Evolutionary conservation across 2,797 vertebrate genomes (phyloP).

Genomic region (Acanthurus lineatus): DNA sequence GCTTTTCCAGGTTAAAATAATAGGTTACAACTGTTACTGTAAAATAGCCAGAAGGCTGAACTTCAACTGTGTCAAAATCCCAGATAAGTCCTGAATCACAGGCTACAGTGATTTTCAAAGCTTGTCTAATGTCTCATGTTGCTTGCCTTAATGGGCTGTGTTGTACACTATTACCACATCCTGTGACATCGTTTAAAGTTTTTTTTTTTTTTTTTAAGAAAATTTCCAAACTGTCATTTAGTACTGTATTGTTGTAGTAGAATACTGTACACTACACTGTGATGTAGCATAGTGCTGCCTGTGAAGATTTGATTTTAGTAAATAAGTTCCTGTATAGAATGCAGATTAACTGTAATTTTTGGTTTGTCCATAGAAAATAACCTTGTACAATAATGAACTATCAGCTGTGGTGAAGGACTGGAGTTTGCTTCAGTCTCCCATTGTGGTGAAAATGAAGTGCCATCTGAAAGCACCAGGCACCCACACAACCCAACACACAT

Average conservation of each 20-base stretch:
- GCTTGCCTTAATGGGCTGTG: no score
- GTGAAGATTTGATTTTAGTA: background rate
- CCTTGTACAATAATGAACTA: background rate
- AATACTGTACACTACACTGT: background rate
- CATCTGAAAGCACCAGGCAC: slow-evolving; percentile 43
- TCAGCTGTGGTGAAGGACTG: background rate
- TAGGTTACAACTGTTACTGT: background rate
- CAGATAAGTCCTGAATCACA: slow-evolving; percentile 4
- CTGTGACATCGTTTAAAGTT: background rate
- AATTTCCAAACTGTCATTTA: no score
- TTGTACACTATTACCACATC: background rate
- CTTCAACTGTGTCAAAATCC: slow-evolving; percentile 1
- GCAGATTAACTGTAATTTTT: background rate
- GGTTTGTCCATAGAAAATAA: background rate
- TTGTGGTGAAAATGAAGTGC: slow-evolving; percentile 41
- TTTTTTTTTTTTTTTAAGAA: background rate
- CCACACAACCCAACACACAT: slow-evolving; percentile 19
- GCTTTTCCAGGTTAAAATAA: background rate
- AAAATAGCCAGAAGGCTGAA: background rate
- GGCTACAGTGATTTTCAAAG: background rate
- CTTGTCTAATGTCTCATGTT: slow-evolving; percentile 7
- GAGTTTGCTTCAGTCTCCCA: slow-evolving; percentile 7
- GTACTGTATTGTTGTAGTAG: background rate
- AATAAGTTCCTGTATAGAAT: background rate
- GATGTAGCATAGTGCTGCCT: background rate